Evolutionary conservation across 2,797 vertebrate genomes (phyloP).

Genomic region (Silurus lanzhouensis): DNA sequence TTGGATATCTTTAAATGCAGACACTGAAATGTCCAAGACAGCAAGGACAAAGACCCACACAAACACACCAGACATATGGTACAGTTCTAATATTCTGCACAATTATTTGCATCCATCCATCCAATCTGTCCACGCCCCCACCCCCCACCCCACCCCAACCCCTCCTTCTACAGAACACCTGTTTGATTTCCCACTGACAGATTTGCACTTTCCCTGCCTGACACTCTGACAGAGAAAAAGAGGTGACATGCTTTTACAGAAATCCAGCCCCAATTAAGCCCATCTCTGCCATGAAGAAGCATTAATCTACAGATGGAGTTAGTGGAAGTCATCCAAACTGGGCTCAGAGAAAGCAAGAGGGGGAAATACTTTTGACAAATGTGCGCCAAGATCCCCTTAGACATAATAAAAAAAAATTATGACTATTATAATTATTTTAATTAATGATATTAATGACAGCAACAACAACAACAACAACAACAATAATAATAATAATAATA

Average conservation of each 20-base stretch:
- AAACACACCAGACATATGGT: conserved; percentile 73
- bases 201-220: conserved; percentile 34
- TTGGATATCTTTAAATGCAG: conserved; percentile 67
- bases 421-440: too few species aligned
- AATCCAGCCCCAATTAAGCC: conserved; percentile 39
- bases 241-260: conserved; percentile 33
- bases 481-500: background rate
- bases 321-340: conserved; percentile 28
- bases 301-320: conserved; percentile 42
- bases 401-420: background rate
- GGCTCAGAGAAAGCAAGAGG: background rate
- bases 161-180: conserved; percentile 64
- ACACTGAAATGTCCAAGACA: conserved; percentile 51
- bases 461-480: background rate
- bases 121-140: conserved; percentile 16
- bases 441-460: background rate
- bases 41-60: conserved; percentile 45
- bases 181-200: conserved; percentile 77
- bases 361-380: background rate
- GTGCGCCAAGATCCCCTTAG: background rate
- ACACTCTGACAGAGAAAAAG: conserved; percentile 33
- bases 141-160: background rate
- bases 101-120: conserved; percentile 71
- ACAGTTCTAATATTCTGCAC: conserved; percentile 73
- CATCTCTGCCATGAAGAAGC: conserved; percentile 15